These are phyloP conservation scores for Bryconaethiops microstoma DNA, from an alignment of 2,797 vertebrate genomes.

Conservation along the genomic window DNA sequence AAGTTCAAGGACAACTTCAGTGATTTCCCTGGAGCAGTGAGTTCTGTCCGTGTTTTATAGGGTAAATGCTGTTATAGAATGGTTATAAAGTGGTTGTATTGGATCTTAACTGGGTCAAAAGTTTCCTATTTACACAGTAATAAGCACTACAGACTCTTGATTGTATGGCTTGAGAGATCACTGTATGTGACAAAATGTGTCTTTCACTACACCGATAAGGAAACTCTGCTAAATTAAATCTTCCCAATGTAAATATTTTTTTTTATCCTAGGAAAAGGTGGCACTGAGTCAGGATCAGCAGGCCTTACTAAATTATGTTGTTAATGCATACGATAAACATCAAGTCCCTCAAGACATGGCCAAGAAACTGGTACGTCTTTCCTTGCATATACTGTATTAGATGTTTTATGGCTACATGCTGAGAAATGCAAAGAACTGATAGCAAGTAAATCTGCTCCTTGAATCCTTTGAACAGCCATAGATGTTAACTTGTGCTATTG, in stretches of 20 bases:
- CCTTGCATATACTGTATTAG: not conserved
- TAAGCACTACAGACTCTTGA: not conserved
- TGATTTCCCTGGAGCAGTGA: not conserved
- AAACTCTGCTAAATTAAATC: not conserved
- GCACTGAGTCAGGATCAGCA: conserved; percentile 89
- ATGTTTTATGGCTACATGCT: not conserved
- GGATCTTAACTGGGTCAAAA: conserved; percentile 1
- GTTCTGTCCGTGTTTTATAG: not conserved
- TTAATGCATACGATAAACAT: conserved; percentile 91
- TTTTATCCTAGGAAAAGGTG: conserved; percentile 86
- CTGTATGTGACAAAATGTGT: too few relatives aligned
- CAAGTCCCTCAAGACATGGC: conserved; percentile 92
- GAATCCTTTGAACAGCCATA: not conserved
- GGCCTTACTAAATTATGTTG: conserved; percentile 83
- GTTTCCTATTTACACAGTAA: not conserved
- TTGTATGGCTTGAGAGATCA: too few relatives aligned
- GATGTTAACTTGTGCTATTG: conserved; percentile 2
- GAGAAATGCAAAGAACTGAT: not conserved
- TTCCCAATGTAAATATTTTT: not conserved
- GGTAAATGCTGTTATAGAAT: not conserved
- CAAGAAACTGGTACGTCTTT: conserved; percentile 88
- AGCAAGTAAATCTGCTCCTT: not conserved
- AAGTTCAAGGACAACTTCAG: conserved; percentile 26
- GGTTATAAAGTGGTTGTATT: conserved; percentile 19
- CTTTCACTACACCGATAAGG: not conserved